These are phyloP conservation scores for Brassicogethes aeneus DNA, from an alignment of 2,888 invertebrate species.

Conservation along the genomic window DNA sequence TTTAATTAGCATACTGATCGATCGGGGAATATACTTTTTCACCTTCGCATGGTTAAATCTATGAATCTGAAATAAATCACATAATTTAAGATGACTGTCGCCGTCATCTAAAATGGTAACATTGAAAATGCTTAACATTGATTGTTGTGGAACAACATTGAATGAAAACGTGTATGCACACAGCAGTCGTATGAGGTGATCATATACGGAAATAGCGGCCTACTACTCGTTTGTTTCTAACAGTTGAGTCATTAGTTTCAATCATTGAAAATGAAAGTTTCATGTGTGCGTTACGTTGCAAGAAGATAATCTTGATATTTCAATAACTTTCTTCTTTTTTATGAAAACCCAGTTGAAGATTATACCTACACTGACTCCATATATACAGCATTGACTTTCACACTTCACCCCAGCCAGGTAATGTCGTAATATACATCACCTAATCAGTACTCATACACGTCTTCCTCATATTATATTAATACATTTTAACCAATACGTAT, in stretches of 20 bases:
- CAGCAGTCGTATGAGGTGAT: conserved; percentile 19
- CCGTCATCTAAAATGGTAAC: conserved; percentile 21
- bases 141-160: conserved; percentile 18
- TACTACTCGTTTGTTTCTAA: conserved; percentile 18
- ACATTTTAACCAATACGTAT: too few relatives aligned
- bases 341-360: neutral
- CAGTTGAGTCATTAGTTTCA: conserved; percentile 19
- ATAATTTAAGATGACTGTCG: conserved; percentile 5
- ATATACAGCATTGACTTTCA: conserved; percentile 9
- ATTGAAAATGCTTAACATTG: conserved; percentile 24
- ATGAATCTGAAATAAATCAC: neutral
- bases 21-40: too few relatives aligned
- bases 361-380: neutral
- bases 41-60: neutral
- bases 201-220: conserved; percentile 24
- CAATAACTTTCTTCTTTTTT: conserved; percentile 11
- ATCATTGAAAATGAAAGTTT: conserved; percentile 23
- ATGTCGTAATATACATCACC: too few relatives aligned
- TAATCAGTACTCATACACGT: too few relatives aligned
- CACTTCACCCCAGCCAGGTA: neutral
- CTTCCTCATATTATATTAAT: too few relatives aligned
- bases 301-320: conserved; percentile 8
- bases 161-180: conserved; percentile 17
- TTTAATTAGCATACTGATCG: too few relatives aligned
- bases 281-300: conserved; percentile 12